Percentiles rank a stretch among this genome's conserved stretches.
These are phyloP conservation scores for Colostygia pectinataria DNA, from an alignment of 2,888 invertebrate genomes.

Conservation along the genomic window DNA sequence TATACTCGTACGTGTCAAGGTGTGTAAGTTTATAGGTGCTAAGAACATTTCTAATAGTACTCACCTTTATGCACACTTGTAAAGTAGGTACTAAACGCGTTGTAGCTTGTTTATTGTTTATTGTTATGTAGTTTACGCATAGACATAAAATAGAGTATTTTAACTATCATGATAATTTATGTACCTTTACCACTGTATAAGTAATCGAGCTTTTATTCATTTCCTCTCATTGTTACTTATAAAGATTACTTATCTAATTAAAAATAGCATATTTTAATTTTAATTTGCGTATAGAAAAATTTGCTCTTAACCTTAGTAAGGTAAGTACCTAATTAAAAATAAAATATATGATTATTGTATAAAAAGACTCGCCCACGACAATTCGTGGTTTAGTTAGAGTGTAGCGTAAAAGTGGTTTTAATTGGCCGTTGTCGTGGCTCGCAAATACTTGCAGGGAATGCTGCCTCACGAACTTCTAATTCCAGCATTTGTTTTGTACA, in stretches of 20 bases:
- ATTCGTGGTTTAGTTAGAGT: constrained; percentile 36
- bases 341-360: not conserved
- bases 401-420: constrained; percentile 51
- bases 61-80: constrained; percentile 3
- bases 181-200: too few species aligned
- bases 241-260: too few species aligned
- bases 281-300: too few species aligned
- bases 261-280: too few species aligned
- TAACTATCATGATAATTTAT: too few species aligned
- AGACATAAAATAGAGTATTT: too few species aligned
- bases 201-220: too few species aligned
- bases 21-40: constrained; percentile 13
- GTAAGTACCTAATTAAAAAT: too few species aligned
- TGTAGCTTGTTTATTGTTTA: not conserved
- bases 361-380: constrained; percentile 9
- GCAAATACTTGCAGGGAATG: constrained; percentile 47
- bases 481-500: constrained; percentile 30
- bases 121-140: too few species aligned
- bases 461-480: constrained; percentile 47
- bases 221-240: too few species aligned
- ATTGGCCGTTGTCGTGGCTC: constrained; percentile 54
- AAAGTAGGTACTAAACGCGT: not conserved
- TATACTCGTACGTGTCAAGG: not conserved
- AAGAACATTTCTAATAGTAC: constrained; percentile 12
- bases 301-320: too few species aligned